These are phyloP conservation scores for Tenthredo mesomela DNA, from an alignment of 2,888 invertebrate species.

Conservation along the genomic window DNA sequence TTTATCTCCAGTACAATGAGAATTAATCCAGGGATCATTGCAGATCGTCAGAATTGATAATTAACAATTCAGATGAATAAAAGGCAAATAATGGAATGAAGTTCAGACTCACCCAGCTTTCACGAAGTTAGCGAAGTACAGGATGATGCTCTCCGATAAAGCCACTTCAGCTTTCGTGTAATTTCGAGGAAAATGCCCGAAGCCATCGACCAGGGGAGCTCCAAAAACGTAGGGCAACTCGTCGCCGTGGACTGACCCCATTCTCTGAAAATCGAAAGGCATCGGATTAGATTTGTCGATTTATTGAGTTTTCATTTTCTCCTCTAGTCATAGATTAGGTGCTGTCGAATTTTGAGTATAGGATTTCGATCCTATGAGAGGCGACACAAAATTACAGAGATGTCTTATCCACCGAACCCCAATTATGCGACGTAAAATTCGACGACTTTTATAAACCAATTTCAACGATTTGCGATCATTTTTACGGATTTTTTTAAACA, in stretches of 20 bases:
- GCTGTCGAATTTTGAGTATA: too few species aligned
- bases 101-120: slow-evolving; percentile 89
- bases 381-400: too few species aligned
- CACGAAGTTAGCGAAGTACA: slow-evolving; percentile 93
- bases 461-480: too few species aligned
- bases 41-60: neutral
- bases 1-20: neutral
- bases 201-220: slow-evolving; percentile 91
- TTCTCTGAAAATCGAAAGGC: slow-evolving; percentile 81
- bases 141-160: slow-evolving; percentile 92
- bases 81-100: neutral
- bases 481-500: neutral
- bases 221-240: slow-evolving; percentile 95
- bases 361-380: too few species aligned
- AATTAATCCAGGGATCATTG: neutral
- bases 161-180: slow-evolving; percentile 93
- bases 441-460: too few species aligned
- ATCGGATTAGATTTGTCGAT: neutral
- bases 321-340: too few species aligned
- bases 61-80: neutral
- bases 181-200: slow-evolving; percentile 92
- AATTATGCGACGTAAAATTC: too few species aligned
- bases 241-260: slow-evolving; percentile 96
- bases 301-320: neutral
- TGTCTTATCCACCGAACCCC: too few species aligned